phyloP scores from a whole-genome alignment of 2,113 vertebrate genomes.

The Falcunculus frontatus region DNA sequence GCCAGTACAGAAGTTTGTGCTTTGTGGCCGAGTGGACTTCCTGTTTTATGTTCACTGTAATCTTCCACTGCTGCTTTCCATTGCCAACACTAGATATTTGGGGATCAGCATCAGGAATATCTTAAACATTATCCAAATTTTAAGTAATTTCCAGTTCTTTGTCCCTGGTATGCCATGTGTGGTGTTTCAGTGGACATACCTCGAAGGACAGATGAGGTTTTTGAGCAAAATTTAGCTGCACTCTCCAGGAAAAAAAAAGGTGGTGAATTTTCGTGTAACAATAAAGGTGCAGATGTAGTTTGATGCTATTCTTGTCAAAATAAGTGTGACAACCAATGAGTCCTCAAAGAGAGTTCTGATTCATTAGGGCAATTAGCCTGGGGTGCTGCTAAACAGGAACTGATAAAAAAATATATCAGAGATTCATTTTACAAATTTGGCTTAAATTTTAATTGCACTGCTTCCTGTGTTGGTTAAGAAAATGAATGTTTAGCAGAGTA shows the following conservation, averaged over 20 bases:
- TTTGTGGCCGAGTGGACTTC: not conserved
- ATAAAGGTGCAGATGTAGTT: not conserved
- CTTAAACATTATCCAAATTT: not conserved
- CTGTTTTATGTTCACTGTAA: not conserved
- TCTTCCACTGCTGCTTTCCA: not conserved
- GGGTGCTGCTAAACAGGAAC: not conserved
- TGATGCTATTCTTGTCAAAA: not conserved
- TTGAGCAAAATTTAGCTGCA: not conserved
- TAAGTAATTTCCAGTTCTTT: not conserved
- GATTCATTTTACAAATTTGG: rapidly evolving
- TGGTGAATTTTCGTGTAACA: not conserved
- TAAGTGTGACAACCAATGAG: not conserved
- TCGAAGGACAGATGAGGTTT: not conserved
- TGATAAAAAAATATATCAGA: not conserved
- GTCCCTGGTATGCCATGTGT: not conserved
- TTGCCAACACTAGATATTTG: not conserved
- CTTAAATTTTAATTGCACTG: not conserved
- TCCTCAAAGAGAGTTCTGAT: not conserved
- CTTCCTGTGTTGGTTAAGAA: not conserved
- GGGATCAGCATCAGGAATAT: not conserved
- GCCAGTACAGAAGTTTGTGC: not conserved
- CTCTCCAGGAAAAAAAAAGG: not conserved
- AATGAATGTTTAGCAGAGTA: not conserved
- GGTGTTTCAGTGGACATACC: not conserved
- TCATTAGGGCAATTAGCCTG: not conserved